phyloP scores from a whole-genome alignment of 2,797 vertebrate genomes.

The Alca torda region DNA sequence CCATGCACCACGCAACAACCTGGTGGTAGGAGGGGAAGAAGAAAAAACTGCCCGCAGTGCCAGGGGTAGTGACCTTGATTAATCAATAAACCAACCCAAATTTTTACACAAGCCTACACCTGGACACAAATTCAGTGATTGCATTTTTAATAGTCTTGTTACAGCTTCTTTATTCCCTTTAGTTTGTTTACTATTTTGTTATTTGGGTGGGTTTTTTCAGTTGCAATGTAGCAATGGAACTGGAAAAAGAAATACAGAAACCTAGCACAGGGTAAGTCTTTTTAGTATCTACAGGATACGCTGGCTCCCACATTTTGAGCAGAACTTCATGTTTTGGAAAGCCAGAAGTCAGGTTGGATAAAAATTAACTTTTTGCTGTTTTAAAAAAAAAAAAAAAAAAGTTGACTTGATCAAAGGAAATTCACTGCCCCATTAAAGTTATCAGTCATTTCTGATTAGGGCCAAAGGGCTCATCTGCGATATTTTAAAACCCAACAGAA shows the following conservation, averaged over 20 bases:
- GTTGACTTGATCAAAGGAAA: not conserved
- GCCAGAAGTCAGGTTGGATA: not conserved
- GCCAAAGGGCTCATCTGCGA: not conserved
- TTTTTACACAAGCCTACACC: not conserved
- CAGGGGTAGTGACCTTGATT: not conserved
- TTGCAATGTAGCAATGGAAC: not conserved
- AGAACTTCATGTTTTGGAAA: not conserved
- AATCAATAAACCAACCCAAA: not conserved
- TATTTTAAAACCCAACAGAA: not conserved
- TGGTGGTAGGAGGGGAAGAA: not conserved
- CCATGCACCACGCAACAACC: rapidly evolving
- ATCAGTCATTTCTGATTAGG: not conserved
- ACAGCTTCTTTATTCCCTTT: not conserved
- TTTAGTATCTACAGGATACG: not conserved
- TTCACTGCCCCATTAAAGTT: not conserved
- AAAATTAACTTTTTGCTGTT: not conserved
- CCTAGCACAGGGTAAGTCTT: not conserved
- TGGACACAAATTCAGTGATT: not conserved
- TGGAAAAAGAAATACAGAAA: not conserved
- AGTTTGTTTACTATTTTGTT: not conserved
- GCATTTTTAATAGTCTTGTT: not conserved
- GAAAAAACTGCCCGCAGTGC: not conserved
- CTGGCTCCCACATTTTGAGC: not conserved
- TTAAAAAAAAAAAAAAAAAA: not conserved
- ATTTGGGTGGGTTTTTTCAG: not conserved